Evolutionary conservation across 2,113 vertebrate species (phyloP), one percentile per base, ranked within the genome.

Genomic region (Microcebus jonahi): DNA sequence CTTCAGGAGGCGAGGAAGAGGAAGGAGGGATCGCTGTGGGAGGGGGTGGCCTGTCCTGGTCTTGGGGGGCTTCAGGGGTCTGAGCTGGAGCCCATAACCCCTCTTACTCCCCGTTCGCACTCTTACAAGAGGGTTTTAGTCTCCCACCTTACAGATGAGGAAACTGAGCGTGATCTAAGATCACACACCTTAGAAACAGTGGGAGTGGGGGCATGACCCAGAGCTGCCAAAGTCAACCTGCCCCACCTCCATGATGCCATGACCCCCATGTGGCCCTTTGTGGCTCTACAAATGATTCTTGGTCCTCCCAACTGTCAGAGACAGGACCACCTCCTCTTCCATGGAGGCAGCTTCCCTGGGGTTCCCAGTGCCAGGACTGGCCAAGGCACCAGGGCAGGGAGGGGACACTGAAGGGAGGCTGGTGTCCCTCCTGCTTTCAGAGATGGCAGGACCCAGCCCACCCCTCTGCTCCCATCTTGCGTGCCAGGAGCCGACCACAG

Each of bases 171-270:
- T 2, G 39, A 25, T 23, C 63, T 70, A 71, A 83, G 79, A 39
- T 61, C 73, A 6, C 12, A 27, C 2, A 0, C 14, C 25, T 94
- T 7, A 27, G 27, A 4, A 18, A 15, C 8, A n/a, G 81, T 57
- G 8, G 1, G 42, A 8, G 45, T 23, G 7, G 42, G 17, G 18
- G 3, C 2, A 2, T 23, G 65, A 55, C 15, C n/a, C 59, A 0
- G 61, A 2, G 12, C 31, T 13, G 42, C 4, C 31, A 23, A 53
- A n/a, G 1, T 55, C 39, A 4, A 8, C 15, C n/a, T 1, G 3
- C 71, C 31, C n/a, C 0, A 0, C n/a, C 88, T 68, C 10, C 0
- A 42, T 0, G 13, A 65, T 7, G 17, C 79, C 9, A 1, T 11
- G 15, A 20, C 55, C 18, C 48, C 14, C 42, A 10, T 5, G 0